These are phyloP conservation scores for Napeogenes inachia DNA, from an alignment of 2,888 invertebrate species.

Conservation along the genomic window DNA sequence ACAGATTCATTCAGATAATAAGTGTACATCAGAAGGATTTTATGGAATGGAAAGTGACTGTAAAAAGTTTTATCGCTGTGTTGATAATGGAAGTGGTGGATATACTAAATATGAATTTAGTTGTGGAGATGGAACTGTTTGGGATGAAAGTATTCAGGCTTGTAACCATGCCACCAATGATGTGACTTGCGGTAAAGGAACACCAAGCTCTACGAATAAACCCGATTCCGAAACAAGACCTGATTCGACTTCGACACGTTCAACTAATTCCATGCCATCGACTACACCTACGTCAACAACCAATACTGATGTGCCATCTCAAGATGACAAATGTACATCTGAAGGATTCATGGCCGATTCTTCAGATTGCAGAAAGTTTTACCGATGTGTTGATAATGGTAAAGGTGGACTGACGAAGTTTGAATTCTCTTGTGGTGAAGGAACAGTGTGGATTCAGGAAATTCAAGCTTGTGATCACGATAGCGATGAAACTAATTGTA, in stretches of 20 bases:
- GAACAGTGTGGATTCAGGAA: constrained; percentile 85
- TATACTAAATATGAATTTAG: constrained; percentile 73
- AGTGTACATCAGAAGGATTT: constrained; percentile 29
- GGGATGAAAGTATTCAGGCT: constrained; percentile 75
- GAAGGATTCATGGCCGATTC: constrained; percentile 84
- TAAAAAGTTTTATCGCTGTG: constrained; percentile 68
- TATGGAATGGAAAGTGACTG: constrained; percentile 25
- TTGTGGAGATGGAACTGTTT: constrained; percentile 78
- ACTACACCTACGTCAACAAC: constrained; percentile 17
- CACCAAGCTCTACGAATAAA: background rate
- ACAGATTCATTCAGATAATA: constrained; percentile 20
- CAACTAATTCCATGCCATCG: constrained; percentile 18
- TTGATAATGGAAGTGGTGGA: constrained; percentile 62
- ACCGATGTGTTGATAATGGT: constrained; percentile 83
- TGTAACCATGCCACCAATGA: constrained; percentile 69
- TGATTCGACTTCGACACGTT: constrained; percentile 9
- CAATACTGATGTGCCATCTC: background rate
- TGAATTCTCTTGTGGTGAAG: constrained; percentile 84
- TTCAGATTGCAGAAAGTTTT: constrained; percentile 84
- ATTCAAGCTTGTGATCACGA: constrained; percentile 74
- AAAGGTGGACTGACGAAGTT: constrained; percentile 79
- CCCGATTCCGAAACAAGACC: constrained; percentile 21
- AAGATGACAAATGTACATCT: constrained; percentile 53
- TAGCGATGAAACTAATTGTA: constrained; percentile 11
- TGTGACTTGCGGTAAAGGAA: background rate